These are phyloP conservation scores for Penaeus japonicus DNA, from an alignment of 1,140 invertebrate genomes.

Conservation along the genomic window DNA sequence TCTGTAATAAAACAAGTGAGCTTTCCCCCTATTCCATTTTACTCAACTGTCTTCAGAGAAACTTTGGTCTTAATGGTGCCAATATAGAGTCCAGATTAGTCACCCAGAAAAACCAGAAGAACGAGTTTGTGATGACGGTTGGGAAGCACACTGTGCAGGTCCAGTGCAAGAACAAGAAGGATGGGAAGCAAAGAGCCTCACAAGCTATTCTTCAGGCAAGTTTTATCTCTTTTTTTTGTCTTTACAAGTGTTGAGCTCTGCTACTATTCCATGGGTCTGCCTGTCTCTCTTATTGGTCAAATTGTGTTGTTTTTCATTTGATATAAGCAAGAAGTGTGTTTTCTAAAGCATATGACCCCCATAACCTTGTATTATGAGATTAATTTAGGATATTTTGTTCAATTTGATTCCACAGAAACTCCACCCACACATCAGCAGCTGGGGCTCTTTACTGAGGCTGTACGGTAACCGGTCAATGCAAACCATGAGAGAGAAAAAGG, in stretches of 20 bases:
- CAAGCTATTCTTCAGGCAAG: slow-evolving; percentile 86
- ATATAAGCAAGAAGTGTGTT: too few species aligned
- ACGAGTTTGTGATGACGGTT: slow-evolving; percentile 94
- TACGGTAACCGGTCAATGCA: slow-evolving; percentile 94
- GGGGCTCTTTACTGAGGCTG: slow-evolving; percentile 90
- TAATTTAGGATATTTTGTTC: not conserved
- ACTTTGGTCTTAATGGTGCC: slow-evolving; percentile 89
- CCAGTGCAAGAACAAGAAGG: slow-evolving; percentile 92
- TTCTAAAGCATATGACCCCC: too few species aligned
- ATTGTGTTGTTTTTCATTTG: not conserved
- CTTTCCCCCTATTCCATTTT: slow-evolving; percentile 93
- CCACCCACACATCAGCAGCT: slow-evolving; percentile 92
- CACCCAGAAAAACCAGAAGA: slow-evolving; percentile 88
- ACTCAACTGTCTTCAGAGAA: slow-evolving; percentile 88
- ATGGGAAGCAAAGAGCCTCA: slow-evolving; percentile 95
- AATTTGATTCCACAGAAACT: slow-evolving; percentile 69
- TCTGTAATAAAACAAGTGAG: slow-evolving; percentile 93
- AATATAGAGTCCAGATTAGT: slow-evolving; percentile 89
- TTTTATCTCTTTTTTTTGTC: not conserved
- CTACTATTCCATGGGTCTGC: not conserved
- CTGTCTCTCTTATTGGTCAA: too few species aligned
- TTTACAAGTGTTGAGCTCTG: not conserved
- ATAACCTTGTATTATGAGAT: too few species aligned
- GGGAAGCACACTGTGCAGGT: slow-evolving; percentile 90
- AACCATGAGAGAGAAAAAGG: slow-evolving; percentile 92